Evolutionary conservation across 2,888 invertebrate genomes (phyloP).

Genomic region (Archaeoteleia sp.): DNA sequence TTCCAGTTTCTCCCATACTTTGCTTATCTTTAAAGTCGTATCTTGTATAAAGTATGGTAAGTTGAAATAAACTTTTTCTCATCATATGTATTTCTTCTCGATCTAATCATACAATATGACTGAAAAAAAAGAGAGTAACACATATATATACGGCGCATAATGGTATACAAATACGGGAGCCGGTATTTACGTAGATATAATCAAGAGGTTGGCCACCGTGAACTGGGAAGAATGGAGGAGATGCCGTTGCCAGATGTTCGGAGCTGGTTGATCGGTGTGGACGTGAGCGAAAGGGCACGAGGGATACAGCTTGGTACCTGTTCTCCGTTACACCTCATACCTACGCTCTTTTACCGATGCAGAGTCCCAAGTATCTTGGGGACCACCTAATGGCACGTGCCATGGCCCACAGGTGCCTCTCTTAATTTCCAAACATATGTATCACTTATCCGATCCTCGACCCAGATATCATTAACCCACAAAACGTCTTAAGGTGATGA

Average conservation of each 20-base stretch:
- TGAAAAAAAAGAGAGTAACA: too few species aligned
- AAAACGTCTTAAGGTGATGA: too few species aligned
- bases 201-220: conserved; percentile 5
- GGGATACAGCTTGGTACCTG: conserved; percentile 60
- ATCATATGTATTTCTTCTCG: too few species aligned
- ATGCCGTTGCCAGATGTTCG: conserved; percentile 50
- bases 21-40: too few species aligned
- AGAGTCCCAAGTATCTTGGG: conserved; percentile 61
- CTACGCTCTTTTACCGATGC: conserved; percentile 50
- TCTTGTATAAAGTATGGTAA: too few species aligned
- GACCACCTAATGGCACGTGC: conserved; percentile 70
- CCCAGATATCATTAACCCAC: too few species aligned
- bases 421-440: conserved; percentile 38
- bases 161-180: neutral
- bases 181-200: conserved; percentile 3
- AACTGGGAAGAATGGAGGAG: conserved; percentile 20
- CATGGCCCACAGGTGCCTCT: conserved; percentile 66
- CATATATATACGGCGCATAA: neutral
- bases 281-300: conserved; percentile 22
- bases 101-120: too few species aligned
- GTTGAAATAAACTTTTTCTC: too few species aligned
- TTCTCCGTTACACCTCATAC: conserved; percentile 59
- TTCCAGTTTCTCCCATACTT: too few species aligned
- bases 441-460: conserved; percentile 34
- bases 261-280: conserved; percentile 37